Evolutionary conservation across 2,113 vertebrate species (phyloP).

Genomic region (Eublepharis macularius): DNA sequence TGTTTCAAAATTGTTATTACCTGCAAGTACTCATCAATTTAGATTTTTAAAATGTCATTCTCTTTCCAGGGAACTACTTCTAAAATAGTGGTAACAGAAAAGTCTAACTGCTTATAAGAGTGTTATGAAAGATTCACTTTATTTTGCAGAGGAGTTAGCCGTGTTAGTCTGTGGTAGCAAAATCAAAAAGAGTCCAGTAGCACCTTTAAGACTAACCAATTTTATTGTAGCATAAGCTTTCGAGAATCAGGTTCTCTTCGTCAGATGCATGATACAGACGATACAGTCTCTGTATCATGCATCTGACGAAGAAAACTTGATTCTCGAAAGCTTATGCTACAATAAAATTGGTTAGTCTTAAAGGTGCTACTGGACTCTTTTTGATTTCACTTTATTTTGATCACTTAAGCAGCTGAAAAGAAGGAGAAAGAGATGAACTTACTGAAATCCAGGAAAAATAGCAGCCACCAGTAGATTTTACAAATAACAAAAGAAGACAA

Average conservation of each 20-base stretch:
- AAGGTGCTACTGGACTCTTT: too few species aligned
- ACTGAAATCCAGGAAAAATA: background rate
- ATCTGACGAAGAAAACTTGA: too few species aligned
- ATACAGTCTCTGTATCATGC: too few species aligned
- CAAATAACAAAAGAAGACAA: constrained; percentile 1
- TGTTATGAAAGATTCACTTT: background rate
- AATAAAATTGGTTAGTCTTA: too few species aligned
- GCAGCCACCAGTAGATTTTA: fast-evolving
- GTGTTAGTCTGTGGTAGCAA: too few species aligned
- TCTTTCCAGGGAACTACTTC: background rate
- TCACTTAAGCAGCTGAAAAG: background rate
- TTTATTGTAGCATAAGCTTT: too few species aligned
- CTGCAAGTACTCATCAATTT: background rate
- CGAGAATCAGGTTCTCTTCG: too few species aligned
- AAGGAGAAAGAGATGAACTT: background rate
- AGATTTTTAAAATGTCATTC: background rate
- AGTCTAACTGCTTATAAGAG: background rate
- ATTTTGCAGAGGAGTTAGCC: too few species aligned
- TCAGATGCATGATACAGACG: too few species aligned
- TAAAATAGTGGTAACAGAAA: background rate
- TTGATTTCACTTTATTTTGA: background rate
- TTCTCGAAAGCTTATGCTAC: too few species aligned
- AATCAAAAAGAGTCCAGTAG: too few species aligned
- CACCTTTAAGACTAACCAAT: too few species aligned
- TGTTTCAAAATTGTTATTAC: background rate